These are phyloP conservation scores for Muscicapa adusta DNA, from an alignment of 2,113 vertebrate genomes.

Conservation along the genomic window DNA sequence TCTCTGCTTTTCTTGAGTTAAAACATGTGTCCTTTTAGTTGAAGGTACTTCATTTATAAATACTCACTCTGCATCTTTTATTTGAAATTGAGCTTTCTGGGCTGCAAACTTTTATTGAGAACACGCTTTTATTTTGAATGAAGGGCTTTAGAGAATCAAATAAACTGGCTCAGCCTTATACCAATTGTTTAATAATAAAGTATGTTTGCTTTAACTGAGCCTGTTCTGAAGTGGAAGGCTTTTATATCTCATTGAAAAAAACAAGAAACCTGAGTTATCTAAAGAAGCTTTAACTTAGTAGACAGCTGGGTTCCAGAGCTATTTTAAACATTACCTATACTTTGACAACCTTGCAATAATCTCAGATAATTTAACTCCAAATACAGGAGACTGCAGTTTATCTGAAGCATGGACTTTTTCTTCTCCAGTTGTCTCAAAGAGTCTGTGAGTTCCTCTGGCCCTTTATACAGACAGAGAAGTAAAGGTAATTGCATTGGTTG, in stretches of 20 bases:
- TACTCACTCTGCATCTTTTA: not conserved
- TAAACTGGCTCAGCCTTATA: not conserved
- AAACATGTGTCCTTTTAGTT: not conserved
- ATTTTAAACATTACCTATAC: not conserved
- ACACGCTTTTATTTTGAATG: not conserved
- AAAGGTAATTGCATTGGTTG: not conserved
- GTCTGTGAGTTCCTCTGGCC: not conserved
- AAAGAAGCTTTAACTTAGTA: not conserved
- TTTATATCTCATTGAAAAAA: not conserved
- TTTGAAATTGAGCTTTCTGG: not conserved
- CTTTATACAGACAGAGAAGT: not conserved
- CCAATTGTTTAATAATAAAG: not conserved
- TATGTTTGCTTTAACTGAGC: not conserved
- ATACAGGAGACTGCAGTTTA: not conserved
- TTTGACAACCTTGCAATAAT: not conserved
- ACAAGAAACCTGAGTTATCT: not conserved
- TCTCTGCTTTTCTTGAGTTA: not conserved
- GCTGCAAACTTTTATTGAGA: not conserved
- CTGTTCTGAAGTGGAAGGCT: not conserved
- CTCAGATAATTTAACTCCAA: not conserved
- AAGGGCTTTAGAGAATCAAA: not conserved
- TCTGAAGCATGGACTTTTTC: not conserved
- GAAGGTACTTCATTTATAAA: not conserved
- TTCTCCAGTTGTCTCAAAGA: not conserved
- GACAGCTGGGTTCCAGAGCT: not conserved